Base-by-base conservation (phyloP, 2,888 invertebrate genomes). In the Hypomecis atomaria region DNA sequence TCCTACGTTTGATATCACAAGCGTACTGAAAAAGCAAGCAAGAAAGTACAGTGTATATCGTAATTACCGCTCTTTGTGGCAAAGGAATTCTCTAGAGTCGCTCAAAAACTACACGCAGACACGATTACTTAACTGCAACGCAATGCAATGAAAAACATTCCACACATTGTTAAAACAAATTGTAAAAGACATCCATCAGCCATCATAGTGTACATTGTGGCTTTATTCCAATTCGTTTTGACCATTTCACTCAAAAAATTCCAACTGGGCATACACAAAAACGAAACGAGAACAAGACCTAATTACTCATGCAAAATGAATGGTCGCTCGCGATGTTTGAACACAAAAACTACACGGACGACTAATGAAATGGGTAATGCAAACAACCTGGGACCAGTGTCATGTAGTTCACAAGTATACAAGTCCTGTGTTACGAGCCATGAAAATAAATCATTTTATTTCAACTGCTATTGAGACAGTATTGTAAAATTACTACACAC, bases 351-450 rank as follows among this genome's bases (percentile, higher is more conserved):
- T 65, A 66, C 61, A 71, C 58, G 65, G 71, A 75, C 65, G 74
- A 70, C 71, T 69, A 78, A 77, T 70, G 72, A 74, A 82, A 83
- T 73, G 75, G 72, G 60, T 69, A 79, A 78, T 74, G 72, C 76
- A 78, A 78, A 78, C 74, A 67, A 60, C 64, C 58, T 61, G 50
- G 52, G 50, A 34, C 52, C 6, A n/a, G 52, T 57, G 56, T 34
- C n/a, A 48, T n/a, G 10, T 2, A 52, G 55, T n/a, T 36, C 11
- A 65, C 64, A 65, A 65, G 50, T 59, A 55, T 38, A 64, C 64
- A 64, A 59, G 43, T 56, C n/a, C 5, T 6, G 5, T 34, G 34
- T 11, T 9, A 37, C 4, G 4, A 47, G 9, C 33, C 5, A 0
- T 8, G 13, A 9, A 4, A 5, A 6, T 37, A 6, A 37, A 37